Evolutionary conservation across 1,140 invertebrate species (phyloP).

Genomic region (Belonocnema kinseyi): DNA sequence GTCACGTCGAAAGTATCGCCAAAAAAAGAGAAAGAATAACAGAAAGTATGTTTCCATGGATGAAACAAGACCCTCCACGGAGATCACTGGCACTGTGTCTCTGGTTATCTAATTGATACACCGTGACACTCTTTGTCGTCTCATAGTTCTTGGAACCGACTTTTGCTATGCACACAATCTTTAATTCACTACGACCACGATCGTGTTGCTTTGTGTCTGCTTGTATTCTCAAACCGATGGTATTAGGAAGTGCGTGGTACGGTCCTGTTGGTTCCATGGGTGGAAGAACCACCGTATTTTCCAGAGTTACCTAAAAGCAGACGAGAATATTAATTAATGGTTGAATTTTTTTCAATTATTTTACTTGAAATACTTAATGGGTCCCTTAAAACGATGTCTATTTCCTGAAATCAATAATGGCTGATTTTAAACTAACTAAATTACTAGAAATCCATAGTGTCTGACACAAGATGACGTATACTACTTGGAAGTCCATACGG

Average conservation of each 20-base stretch:
- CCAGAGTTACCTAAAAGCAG: slow-evolving; percentile 51
- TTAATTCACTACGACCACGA: slow-evolving; percentile 36
- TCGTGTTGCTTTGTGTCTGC: slow-evolving; percentile 50
- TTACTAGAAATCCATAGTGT: too few relatives aligned
- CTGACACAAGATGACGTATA: too few relatives aligned
- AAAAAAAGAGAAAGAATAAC: slow-evolving; percentile 38
- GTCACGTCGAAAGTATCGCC: slow-evolving; percentile 53
- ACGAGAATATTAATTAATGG: slow-evolving; percentile 5
- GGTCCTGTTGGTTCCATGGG: slow-evolving; percentile 17
- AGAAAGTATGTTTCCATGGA: neutral
- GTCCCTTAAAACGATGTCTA: too few relatives aligned
- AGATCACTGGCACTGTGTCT: slow-evolving; percentile 57
- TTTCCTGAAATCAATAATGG: too few relatives aligned
- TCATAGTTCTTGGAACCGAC: slow-evolving; percentile 48
- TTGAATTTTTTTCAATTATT: neutral
- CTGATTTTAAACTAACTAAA: too few relatives aligned
- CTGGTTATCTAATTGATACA: slow-evolving; percentile 59
- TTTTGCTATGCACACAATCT: slow-evolving; percentile 53
- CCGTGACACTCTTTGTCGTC: slow-evolving; percentile 43
- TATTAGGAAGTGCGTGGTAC: slow-evolving; percentile 43
- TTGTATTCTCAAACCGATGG: slow-evolving; percentile 54
- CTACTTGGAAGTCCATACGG: too few relatives aligned
- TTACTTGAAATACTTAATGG: neutral
- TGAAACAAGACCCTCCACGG: slow-evolving; percentile 32
- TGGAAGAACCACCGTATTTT: slow-evolving; percentile 52